These are phyloP conservation scores for Brachypteracias leptosomus DNA, from an alignment of 2,113 vertebrate species.

Conservation along the genomic window DNA sequence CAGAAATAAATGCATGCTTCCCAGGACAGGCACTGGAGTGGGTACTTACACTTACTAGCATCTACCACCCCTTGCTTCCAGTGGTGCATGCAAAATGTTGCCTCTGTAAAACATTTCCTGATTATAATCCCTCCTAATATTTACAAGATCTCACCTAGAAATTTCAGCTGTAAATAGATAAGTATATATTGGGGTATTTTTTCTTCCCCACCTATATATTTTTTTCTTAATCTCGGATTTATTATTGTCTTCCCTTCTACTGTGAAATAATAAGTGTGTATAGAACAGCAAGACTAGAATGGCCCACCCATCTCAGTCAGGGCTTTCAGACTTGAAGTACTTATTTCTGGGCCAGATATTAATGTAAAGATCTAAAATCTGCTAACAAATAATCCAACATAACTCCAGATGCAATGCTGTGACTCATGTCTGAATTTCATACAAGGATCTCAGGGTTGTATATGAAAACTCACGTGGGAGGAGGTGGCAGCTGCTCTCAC, in stretches of 20 bases:
- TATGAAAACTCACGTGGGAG: background rate
- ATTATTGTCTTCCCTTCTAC: background rate
- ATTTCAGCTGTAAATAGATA: background rate
- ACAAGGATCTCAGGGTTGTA: background rate
- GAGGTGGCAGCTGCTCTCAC: accelerated
- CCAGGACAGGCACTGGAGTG: background rate
- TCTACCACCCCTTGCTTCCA: background rate
- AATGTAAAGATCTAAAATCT: background rate
- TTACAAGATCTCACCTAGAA: background rate
- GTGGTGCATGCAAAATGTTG: background rate
- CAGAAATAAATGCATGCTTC: background rate
- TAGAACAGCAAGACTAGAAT: background rate
- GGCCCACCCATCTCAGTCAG: accelerated
- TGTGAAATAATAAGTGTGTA: background rate
- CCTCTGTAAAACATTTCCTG: background rate
- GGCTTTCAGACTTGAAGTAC: background rate
- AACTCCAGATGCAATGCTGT: background rate
- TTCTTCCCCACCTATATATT: background rate
- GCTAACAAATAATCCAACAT: background rate
- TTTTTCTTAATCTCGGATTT: background rate
- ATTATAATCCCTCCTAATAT: background rate
- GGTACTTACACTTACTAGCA: background rate
- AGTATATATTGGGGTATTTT: accelerated
- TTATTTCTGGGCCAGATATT: background rate
- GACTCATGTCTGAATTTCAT: background rate